These are phyloP conservation scores for Chamaea fasciata DNA, from an alignment of 2,113 vertebrate species.

Conservation along the genomic window DNA sequence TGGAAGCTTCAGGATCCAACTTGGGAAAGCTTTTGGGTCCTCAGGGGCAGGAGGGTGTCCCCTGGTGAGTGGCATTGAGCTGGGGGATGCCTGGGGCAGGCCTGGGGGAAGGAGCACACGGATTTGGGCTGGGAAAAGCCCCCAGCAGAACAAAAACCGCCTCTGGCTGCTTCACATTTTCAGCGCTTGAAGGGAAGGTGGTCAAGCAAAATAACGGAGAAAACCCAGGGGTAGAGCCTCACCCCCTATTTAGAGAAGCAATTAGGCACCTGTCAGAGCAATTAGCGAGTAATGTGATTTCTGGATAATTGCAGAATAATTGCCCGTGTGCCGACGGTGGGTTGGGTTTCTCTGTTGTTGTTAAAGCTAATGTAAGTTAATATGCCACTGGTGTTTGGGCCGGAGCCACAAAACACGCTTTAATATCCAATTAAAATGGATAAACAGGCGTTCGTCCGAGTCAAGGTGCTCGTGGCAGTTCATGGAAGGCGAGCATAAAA, in stretches of 20 bases:
- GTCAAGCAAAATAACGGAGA: background rate
- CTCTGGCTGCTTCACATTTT: rapidly evolving
- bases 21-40: background rate
- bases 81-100: background rate
- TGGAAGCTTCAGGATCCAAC: background rate
- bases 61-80: rapidly evolving
- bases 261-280: conserved; percentile 52
- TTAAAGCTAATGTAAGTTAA: background rate
- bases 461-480: background rate
- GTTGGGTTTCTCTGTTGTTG: background rate
- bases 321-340: background rate
- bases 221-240: background rate
- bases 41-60: background rate
- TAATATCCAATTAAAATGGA: background rate
- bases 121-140: background rate
- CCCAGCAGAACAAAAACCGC: background rate
- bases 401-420: background rate
- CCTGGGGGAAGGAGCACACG: background rate
- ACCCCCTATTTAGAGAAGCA: background rate
- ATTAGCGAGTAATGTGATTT: conserved; percentile 22
- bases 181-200: background rate
- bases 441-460: background rate
- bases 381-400: background rate
- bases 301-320: conserved; percentile 48
- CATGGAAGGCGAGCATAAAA: background rate